Evolutionary conservation across 2,888 invertebrate species (phyloP).

Genomic region (Pristionchus maxplancki): DNA sequence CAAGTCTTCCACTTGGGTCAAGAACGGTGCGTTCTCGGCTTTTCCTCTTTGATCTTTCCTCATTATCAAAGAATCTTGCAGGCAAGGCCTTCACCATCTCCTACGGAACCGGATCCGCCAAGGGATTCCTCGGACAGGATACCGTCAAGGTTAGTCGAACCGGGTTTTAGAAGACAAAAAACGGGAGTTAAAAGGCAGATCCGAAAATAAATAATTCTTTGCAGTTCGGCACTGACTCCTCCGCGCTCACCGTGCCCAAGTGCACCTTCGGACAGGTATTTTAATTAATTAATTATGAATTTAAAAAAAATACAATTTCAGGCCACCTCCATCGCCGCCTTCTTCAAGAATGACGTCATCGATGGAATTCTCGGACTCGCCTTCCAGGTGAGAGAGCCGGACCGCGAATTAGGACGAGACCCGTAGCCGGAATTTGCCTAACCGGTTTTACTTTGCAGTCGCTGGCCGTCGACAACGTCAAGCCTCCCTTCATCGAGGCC

Average conservation of each 20-base stretch:
- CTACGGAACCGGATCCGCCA: slow-evolving; percentile 92
- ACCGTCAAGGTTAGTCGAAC: slow-evolving; percentile 85
- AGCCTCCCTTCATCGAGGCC: slow-evolving; percentile 94
- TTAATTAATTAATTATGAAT: neutral
- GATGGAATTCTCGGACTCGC: slow-evolving; percentile 72
- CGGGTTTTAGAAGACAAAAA: neutral
- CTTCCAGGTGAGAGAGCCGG: slow-evolving; percentile 53
- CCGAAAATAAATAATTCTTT: neutral
- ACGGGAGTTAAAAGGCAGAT: neutral
- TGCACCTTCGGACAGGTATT: slow-evolving; percentile 71
- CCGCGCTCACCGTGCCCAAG: slow-evolving; percentile 60
- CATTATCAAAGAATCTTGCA: too few relatives aligned
- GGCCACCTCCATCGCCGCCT: slow-evolving; percentile 55
- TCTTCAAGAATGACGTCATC: slow-evolving; percentile 65
- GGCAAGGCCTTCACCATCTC: slow-evolving; percentile 89
- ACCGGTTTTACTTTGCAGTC: slow-evolving; percentile 78
- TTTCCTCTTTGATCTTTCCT: too few relatives aligned
- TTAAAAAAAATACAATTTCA: neutral
- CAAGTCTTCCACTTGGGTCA: slow-evolving; percentile 87
- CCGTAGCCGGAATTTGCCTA: neutral
- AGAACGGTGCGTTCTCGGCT: slow-evolving; percentile 93
- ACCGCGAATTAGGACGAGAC: neutral
- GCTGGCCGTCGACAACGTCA: slow-evolving; percentile 92
- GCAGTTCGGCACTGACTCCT: slow-evolving; percentile 61
- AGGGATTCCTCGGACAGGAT: slow-evolving; percentile 94